Conservation (phyloP, 2,797 vertebrate species). For the Oceanodroma leucorhoa region DNA sequence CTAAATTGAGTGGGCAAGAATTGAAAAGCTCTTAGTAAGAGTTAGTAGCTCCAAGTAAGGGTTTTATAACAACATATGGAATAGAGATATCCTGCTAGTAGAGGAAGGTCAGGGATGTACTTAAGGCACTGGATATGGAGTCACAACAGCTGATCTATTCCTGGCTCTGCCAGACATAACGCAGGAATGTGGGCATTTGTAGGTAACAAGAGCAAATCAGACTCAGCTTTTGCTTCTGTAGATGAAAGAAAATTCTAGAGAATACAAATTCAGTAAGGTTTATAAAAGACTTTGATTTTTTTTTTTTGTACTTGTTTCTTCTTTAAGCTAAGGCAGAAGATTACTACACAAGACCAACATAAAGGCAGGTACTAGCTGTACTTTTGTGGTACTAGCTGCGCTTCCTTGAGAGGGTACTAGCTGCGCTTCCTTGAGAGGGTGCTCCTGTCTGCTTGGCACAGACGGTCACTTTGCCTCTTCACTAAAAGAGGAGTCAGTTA, state of each 20-base stretch:
- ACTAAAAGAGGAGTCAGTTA: background rate
- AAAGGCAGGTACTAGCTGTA: background rate
- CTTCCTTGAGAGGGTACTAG: background rate
- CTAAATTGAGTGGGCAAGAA: slow-evolving; percentile 36
- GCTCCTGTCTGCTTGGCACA: background rate
- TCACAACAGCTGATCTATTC: slow-evolving; percentile 47
- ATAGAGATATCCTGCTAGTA: background rate
- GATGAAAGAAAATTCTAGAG: background rate
- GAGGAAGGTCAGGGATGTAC: slow-evolving; percentile 18
- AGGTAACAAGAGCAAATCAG: background rate
- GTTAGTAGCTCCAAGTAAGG: background rate
- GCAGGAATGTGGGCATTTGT: background rate
- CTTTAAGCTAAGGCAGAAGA: background rate
- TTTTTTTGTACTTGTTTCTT: background rate
- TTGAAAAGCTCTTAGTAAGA: background rate
- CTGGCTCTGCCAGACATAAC: slow-evolving; percentile 2
- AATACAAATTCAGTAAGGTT: background rate
- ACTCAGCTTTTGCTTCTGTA: background rate
- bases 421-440: background rate
- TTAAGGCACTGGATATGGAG: slow-evolving; percentile 11
- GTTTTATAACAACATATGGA: slow-evolving; percentile 18
- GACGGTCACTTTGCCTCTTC: background rate
- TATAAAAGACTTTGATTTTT: background rate
- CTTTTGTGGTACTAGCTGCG: background rate
- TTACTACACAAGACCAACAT: background rate